Conservation (phyloP, 2,113 vertebrate species). For the Stomatorhinus ivindoensis region DNA sequence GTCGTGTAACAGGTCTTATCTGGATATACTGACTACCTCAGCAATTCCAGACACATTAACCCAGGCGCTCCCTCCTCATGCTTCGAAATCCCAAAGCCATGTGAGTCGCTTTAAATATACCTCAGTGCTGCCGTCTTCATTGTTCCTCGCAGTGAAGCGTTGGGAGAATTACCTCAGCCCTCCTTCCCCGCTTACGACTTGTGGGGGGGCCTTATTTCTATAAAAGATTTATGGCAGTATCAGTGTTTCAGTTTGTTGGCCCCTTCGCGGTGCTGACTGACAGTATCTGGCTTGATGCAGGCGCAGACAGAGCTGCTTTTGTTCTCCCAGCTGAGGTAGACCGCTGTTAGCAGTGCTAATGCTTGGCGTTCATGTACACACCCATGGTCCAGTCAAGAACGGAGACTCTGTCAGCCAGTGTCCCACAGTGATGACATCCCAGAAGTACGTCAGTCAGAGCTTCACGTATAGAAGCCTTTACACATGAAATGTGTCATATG, state of each 20-base stretch:
- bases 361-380: neutral
- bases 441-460: neutral
- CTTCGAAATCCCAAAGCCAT: constrained; percentile 59
- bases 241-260: neutral
- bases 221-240: constrained; percentile 66
- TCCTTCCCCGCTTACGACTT: constrained; percentile 59
- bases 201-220: constrained; percentile 66
- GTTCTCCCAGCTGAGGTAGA: neutral
- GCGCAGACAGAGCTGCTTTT: neutral
- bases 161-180: constrained; percentile 66
- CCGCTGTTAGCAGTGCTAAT: neutral
- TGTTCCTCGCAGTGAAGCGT: constrained; percentile 63
- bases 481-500: neutral
- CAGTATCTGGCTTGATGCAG: constrained; percentile 4
- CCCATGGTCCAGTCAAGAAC: neutral
- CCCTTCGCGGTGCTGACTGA: neutral
- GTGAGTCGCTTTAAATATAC: constrained; percentile 71
- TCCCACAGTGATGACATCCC: neutral
- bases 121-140: constrained; percentile 65
- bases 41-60: constrained; percentile 32
- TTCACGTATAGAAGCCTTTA: neutral
- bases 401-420: neutral
- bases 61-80: neutral
- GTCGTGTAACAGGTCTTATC: constrained; percentile 65
- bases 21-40: constrained; percentile 54